Conservation (phyloP, 1,140 invertebrate species). For the Melipona quadrifasciata region DNA sequence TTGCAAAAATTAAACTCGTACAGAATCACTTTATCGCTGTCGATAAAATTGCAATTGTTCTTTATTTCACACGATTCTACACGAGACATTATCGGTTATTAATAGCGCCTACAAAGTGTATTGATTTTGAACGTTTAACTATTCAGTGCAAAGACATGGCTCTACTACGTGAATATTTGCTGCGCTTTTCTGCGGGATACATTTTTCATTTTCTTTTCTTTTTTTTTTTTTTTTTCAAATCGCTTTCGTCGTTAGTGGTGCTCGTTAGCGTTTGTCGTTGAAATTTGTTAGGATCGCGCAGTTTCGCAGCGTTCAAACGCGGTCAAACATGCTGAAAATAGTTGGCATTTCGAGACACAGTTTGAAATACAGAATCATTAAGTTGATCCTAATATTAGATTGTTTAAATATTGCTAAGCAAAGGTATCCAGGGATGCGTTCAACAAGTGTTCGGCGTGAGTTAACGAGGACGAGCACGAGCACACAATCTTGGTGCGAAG, state of each 20-base stretch:
- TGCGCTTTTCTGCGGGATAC: neutral
- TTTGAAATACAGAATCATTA: slow-evolving; percentile 36
- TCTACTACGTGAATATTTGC: neutral
- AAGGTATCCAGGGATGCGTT: neutral
- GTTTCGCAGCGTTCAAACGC: slow-evolving; percentile 1
- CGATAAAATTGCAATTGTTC: neutral
- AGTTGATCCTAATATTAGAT: slow-evolving; percentile 41
- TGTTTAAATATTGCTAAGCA: slow-evolving; percentile 5
- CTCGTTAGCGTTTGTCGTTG: neutral
- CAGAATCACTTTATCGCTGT: neutral
- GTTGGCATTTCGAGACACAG: slow-evolving; percentile 40
- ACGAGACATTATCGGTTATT: neutral
- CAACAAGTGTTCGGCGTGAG: neutral
- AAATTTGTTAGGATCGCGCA: neutral
- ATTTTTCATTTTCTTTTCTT: neutral
- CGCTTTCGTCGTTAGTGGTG: too few relatives aligned
- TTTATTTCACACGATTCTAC: neutral
- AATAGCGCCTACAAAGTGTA: neutral
- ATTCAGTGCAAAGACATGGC: neutral
- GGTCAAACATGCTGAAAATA: slow-evolving; percentile 48
- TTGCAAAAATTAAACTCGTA: neutral
- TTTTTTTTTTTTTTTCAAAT: neutral
- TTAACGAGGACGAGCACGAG: neutral
- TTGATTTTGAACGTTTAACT: neutral
- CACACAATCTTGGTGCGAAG: neutral